Evolutionary conservation across 2,888 invertebrate genomes (phyloP), one percentile per base, ranked within the genome.

Genomic region (Trilocha varians): DNA sequence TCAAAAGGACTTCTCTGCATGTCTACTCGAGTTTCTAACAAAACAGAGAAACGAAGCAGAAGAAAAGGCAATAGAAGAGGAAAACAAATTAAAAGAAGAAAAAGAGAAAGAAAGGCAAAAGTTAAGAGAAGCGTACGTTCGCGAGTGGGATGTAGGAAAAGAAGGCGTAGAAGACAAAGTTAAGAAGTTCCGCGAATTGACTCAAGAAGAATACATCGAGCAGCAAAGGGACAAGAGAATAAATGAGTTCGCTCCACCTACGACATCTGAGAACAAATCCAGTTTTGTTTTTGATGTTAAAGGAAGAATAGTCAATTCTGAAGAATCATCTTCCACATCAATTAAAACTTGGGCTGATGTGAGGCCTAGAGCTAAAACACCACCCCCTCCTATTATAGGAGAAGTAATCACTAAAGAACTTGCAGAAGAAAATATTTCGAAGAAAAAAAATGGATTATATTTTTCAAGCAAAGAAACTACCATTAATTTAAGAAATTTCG

Each of bases 221-320:
- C 91, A 92, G 58, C 90, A 93, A 65, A 87, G 97, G 49, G 78
- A 80, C 40, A 91, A 93, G 62, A 87, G 96, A 49, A 79, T 86
- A 16, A 62, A 87, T 0, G 95, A 96, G 69, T 97, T 97, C 77
- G 96, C 94, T 1, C 96, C 96, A 3, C 87, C 88, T 2, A 57
- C 68, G 53, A 42, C 64, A 4, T 50, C 62, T 1, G 54, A 55
- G 9, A 60, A 49, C n/a, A 65, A 53, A 40, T 59, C 64, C 2
- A 57, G 58, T 14, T 56, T 58, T 33, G 50, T 52, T 5, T 86
- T 84, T 52, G 78, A 85, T 52, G 52, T 56, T 34, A 68, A 55
- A 33, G 86, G 86, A 8, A 14, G 25, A 32, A 34, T 16, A 32
- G 17, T 39, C 3, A 13, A 15, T 32, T 18, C 41, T n/a, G 16